phyloP scores from a whole-genome alignment of 1,140 invertebrate species.

The Pygmarrhopalites habei region DNA sequence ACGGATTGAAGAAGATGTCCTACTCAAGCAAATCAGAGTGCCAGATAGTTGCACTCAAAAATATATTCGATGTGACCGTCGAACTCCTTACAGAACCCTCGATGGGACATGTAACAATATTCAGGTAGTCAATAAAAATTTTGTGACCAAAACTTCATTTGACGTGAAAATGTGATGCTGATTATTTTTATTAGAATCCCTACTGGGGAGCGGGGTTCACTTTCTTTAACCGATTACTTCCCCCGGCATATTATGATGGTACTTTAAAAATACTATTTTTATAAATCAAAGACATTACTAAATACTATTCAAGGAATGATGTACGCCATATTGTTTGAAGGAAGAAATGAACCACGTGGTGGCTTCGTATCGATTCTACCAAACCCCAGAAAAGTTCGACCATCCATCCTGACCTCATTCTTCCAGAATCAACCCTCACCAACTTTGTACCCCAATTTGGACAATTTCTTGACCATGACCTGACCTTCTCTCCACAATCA shows the following conservation, averaged over 20 bases:
- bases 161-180: no score
- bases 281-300: background rate
- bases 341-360: slow-evolving; percentile 39
- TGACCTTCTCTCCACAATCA: slow-evolving; percentile 67
- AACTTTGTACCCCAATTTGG: slow-evolving; percentile 87
- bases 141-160: no score
- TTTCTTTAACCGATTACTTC: slow-evolving; percentile 51
- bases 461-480: slow-evolving; percentile 94
- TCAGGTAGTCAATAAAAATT: no score
- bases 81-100: slow-evolving; percentile 46
- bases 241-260: slow-evolving; percentile 57
- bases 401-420: slow-evolving; percentile 82
- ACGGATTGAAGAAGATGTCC: no score
- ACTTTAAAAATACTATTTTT: background rate
- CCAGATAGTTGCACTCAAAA: no score
- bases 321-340: slow-evolving; percentile 3
- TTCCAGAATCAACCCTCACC: slow-evolving; percentile 81
- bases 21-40: no score
- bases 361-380: slow-evolving; percentile 60
- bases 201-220: slow-evolving; percentile 54
- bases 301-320: background rate
- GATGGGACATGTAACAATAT: slow-evolving; percentile 53
- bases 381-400: slow-evolving; percentile 67
- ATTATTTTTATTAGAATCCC: slow-evolving; percentile 45
- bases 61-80: no score